Evolutionary conservation across 2,888 invertebrate species (phyloP), one percentile per base, ranked within the genome.

Genomic region (Stenoptilia bipunctidactyla): DNA sequence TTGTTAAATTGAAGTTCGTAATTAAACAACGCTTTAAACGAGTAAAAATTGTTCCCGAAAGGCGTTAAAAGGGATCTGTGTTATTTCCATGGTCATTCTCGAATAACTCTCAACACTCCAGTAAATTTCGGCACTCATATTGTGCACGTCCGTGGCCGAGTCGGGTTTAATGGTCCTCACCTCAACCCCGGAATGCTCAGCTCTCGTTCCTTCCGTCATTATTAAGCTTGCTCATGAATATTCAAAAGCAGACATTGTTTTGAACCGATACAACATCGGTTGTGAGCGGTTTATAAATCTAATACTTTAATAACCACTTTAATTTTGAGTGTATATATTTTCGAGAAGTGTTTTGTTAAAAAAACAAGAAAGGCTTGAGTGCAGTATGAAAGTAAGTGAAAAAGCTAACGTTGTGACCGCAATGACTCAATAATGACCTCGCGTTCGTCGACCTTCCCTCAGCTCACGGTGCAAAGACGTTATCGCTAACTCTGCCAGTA

Each of bases 361-460:
- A 49, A 46, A 47, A 3, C 20, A 20, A 20, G 20, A 8, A 20
- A 8, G 3, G 3, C 4, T 8, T 20, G 20, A 20, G 20, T 5
- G 20, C 20, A 20, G 20, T 20, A 20, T n/a, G n/a, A n/a, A 20
- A 20, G 20, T 20, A 20, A 20, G 20, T 8, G 8, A 20, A 20
- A 20, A 20, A 20, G 20, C 20, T 20, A 20, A 20, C 20, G 20
- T 20, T 20, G 20, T 20, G 30, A 30, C 30, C 30, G 30, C 30
- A 61, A 59, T 77, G 76, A 76, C 49, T 76, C 76, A 75, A 53
- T 60, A 52, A 58, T 56, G 61, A 55, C 53, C 47, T 55, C 50
- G 61, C 63, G 80, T 70, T 72, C 75, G 56, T 62, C 65, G 75
- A 77, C 73, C 76, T 65, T 58, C 61, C 61, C 58, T 62, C 61